Evolutionary conservation across 2,888 invertebrate genomes (phyloP).

Genomic region (Schizaphis graminum): DNA sequence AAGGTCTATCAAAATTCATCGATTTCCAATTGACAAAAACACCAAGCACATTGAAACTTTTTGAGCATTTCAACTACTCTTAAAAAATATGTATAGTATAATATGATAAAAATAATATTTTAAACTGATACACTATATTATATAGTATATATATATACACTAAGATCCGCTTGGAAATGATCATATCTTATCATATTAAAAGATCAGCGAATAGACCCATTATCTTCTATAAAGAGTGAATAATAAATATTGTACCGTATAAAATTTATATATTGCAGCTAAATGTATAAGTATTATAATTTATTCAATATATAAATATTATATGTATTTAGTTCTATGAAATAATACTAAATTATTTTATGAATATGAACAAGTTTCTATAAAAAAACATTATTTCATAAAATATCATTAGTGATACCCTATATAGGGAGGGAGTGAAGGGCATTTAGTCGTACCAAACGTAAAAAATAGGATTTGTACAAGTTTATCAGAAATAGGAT

Average conservation of each 20-base stretch:
- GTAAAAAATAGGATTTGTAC: not conserved
- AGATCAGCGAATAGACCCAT: not conserved
- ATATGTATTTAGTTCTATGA: not conserved
- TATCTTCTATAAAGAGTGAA: not conserved
- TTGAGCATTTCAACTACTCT: not conserved
- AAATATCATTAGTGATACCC: too few species aligned
- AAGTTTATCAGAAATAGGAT: not conserved
- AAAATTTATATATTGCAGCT: not conserved
- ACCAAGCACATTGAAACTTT: not conserved
- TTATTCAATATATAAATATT: not conserved
- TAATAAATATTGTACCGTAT: not conserved
- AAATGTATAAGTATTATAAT: not conserved
- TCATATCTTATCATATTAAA: not conserved
- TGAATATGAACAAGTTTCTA: not conserved
- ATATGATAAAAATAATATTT: too few species aligned
- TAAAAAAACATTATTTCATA: not conserved
- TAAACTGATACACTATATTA: not conserved
- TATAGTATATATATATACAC: too few species aligned
- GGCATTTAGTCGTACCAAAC: too few species aligned
- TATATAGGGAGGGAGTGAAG: too few species aligned
- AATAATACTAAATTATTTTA: not conserved
- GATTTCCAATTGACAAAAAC: not conserved
- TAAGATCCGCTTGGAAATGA: not conserved
- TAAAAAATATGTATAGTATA: not conserved
- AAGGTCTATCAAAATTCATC: not conserved